These are phyloP conservation scores for Himalopsyche tibetana DNA, from an alignment of 2,888 invertebrate genomes.

Conservation along the genomic window DNA sequence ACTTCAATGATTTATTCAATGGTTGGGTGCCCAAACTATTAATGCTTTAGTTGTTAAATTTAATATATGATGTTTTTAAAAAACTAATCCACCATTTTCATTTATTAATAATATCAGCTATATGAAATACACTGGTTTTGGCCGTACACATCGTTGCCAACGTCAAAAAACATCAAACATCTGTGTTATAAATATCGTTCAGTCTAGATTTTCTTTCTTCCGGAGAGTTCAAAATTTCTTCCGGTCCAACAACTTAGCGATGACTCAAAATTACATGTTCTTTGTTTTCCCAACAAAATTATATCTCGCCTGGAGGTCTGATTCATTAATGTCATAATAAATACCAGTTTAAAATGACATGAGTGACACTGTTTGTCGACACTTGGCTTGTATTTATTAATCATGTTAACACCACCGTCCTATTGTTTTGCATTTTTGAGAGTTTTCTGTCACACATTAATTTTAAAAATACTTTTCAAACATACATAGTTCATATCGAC, in stretches of 20 bases:
- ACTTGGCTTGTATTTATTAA: no score
- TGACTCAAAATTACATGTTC: background rate
- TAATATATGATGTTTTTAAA: background rate
- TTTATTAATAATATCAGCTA: background rate
- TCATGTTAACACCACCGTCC: no score
- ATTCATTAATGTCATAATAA: background rate
- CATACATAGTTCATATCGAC: no score
- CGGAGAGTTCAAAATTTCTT: conserved; percentile 4
- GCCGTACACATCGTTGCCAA: background rate
- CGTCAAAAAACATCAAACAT: conserved; percentile 9
- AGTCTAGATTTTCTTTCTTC: background rate
- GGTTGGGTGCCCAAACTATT: no score
- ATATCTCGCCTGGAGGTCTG: background rate
- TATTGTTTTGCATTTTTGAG: no score
- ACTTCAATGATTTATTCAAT: no score
- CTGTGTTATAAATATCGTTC: conserved; percentile 8
- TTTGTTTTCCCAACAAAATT: background rate
- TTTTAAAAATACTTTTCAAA: no score
- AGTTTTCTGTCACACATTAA: no score
- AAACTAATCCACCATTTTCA: background rate
- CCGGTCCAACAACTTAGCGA: background rate
- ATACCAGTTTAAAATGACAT: no score
- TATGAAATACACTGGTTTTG: background rate
- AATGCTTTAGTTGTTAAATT: background rate
- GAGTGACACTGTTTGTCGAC: no score